Base-by-base conservation (phyloP, 2,888 invertebrate genomes). In the Kryphioiulus occultus region DNA sequence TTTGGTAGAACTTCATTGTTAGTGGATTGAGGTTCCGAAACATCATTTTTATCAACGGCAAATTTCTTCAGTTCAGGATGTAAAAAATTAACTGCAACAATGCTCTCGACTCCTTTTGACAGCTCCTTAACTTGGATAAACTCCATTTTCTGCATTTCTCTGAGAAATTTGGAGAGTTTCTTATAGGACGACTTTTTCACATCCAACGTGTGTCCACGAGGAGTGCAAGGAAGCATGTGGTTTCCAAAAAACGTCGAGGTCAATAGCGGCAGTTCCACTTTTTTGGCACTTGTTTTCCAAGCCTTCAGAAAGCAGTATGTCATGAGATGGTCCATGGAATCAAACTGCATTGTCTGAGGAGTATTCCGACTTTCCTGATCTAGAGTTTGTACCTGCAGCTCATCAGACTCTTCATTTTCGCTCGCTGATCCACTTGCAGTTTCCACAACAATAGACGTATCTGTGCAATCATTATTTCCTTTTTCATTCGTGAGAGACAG, bases 161-260 rank as follows among this genome's bases (percentile, higher is more conserved):
- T 89, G 42, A 98, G 92, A 91, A 98, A 98, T 89, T 95, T 95
- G 19, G 96, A 95, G 87, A 98, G 92, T 92, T 98, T 98, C 93
- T 98, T 98, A 91, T 95, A 96, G 17, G 95, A 95, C 0, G 97
- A 96, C 91, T 97, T 97, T 91, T 98, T 98, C 0, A 98, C 94
- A 91, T 98, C 97, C 59, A 98, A 92, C 22, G 92, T 93, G 85
- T 93, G 92, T 3, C 94, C 94, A n/a, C 94, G 91, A 0, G 96
- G 96, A 90, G 97, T 95, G 85, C 22, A 94, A 88, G 94, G 93
- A 89, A 95, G 92, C 90, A 96, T 93, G 90, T 95, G 94, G 90
- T 92, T 93, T 92, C 95, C 95, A 91, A 95, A 97, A 89, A 98
- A 95, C 89, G 95, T 95, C 89, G 96, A 97, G 0, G 96, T 95